Conservation (phyloP, 1,140 invertebrate genomes). For the Nephotettix cincticeps region DNA sequence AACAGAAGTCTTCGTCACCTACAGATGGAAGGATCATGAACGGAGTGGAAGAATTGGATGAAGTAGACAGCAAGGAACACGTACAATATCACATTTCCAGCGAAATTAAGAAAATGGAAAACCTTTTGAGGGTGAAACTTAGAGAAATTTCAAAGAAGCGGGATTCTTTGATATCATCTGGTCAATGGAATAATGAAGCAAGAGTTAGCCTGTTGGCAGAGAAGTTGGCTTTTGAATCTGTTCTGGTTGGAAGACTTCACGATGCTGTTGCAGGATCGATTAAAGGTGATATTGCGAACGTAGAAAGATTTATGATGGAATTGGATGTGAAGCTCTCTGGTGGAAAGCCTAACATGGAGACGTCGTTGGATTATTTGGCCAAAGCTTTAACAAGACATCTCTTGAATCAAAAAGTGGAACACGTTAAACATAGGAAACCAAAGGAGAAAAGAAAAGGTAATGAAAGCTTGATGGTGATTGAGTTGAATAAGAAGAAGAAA, state of each 20-base stretch:
- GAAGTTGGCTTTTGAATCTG: constrained; percentile 72
- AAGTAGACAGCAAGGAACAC: constrained; percentile 27
- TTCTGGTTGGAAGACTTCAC: constrained; percentile 61
- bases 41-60: constrained; percentile 28
- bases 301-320: constrained; percentile 43
- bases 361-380: constrained; percentile 37
- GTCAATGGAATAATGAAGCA: constrained; percentile 62
- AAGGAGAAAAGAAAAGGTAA: constrained; percentile 32
- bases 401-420: constrained; percentile 32
- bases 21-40: constrained; percentile 32
- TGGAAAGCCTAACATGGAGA: constrained; percentile 35
- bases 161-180: constrained; percentile 57
- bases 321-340: constrained; percentile 35
- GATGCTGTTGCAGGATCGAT: constrained; percentile 50
- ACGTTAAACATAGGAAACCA: constrained; percentile 28
- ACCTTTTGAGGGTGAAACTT: constrained; percentile 62
- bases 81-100: constrained; percentile 25
- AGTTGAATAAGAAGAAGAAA: constrained; percentile 35
- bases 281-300: constrained; percentile 43
- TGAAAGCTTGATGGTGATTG: constrained; percentile 24
- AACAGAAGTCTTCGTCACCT: not conserved
- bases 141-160: constrained; percentile 62
- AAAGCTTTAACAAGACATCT: constrained; percentile 35
- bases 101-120: constrained; percentile 39
- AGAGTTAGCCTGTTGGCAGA: constrained; percentile 69